These are phyloP conservation scores for Onychorhynchus coronatus DNA, from an alignment of 2,113 vertebrate species.

Conservation along the genomic window DNA sequence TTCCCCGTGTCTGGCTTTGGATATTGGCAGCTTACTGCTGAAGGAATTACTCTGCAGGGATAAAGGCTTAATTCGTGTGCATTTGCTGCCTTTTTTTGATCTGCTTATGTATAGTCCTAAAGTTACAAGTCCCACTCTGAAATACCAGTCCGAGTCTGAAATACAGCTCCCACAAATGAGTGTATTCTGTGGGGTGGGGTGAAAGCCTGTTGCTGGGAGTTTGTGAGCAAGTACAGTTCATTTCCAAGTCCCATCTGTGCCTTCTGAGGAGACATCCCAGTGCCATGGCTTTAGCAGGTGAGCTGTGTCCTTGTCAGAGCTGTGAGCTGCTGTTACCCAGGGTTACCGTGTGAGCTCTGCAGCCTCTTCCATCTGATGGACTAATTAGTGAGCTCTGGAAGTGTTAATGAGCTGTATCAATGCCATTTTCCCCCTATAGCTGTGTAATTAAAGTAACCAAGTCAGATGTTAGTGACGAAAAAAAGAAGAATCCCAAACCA, in stretches of 20 bases:
- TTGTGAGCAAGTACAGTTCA: neutral
- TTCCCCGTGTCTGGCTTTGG: neutral
- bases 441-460: neutral
- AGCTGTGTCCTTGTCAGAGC: neutral
- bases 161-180: neutral
- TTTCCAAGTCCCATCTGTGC: neutral
- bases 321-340: neutral
- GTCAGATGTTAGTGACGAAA: neutral
- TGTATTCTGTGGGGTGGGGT: neutral
- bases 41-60: neutral
- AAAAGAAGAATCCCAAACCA: neutral
- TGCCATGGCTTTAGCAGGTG: neutral
- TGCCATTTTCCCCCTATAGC: neutral
- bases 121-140: neutral
- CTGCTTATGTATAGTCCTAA: neutral
- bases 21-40: neutral
- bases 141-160: neutral
- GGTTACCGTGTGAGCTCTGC: neutral
- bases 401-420: slow-evolving; percentile 2
- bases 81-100: neutral
- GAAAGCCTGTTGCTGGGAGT: neutral
- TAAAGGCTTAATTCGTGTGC: neutral
- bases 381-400: slow-evolving; percentile 9
- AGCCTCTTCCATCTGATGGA: neutral
- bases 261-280: neutral